Base-by-base conservation (phyloP, 1,140 invertebrate genomes). In the Lucilia cuprina region DNA sequence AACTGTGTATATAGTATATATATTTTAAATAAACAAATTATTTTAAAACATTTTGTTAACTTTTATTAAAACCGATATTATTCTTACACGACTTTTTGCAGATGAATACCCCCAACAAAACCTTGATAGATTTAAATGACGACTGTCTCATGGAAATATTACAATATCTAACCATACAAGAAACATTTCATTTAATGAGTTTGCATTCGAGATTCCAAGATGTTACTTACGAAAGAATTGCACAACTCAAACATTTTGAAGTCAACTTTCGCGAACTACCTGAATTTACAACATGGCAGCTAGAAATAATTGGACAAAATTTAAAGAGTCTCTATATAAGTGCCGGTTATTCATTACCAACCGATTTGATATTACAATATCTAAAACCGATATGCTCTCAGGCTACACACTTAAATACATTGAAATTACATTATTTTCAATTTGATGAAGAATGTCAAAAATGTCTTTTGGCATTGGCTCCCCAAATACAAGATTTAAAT, bases 81-180 rank as follows among this genome's bases (percentile, higher is more conserved):
- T 30, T 3, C 25, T n/a, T 74, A n/a, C n/a, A n/a, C n/a, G n/a
- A n/a, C n/a, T 19, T 74, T 74, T 74, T 25, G 2, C 19, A 34
- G 70, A 74, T 74, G 25, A 41, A 10, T 47, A 19, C 21, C 0
- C 25, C 5, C 2, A 30, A 17, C 14, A 84, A 60, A 55, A 65
- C 83, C 35, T 35, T 82, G 49, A 49, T 84, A 9, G 77, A 84
- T 50, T 74, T 84, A 41, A 84, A 84, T n/a, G 83, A 84, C 34
- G 83, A 84, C 12, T 84, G 83, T 17, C 25, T 84, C 0, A 70
- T 84, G 17, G 83, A 84, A 84, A 82, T 84, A 50, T 84, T 84
- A n/a, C 35, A 84, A 30, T 84, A 84, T 17, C 47, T 84, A 30
- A 82, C 21, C 25, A 41, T 84, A 14, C 35, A 47, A 12, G 83